These are phyloP conservation scores for Battus philenor DNA, from an alignment of 1,140 invertebrate genomes.

Conservation along the genomic window DNA sequence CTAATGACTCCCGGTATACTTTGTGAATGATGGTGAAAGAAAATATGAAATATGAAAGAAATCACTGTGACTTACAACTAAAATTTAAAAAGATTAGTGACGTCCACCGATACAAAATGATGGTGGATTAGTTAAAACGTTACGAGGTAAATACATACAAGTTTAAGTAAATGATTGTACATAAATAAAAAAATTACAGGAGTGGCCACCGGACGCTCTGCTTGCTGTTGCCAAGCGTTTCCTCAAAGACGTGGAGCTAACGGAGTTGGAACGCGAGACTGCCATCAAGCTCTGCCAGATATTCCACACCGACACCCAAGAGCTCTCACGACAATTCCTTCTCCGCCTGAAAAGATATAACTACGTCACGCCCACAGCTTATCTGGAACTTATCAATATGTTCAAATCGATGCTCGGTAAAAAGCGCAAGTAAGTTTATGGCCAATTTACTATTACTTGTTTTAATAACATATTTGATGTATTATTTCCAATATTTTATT, in stretches of 20 bases:
- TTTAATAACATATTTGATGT: too few species aligned
- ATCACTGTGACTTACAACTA: too few species aligned
- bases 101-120: too few species aligned
- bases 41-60: too few species aligned
- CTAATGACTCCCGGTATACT: too few species aligned
- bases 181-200: conserved; percentile 64
- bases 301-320: conserved; percentile 91
- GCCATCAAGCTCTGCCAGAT: conserved; percentile 92
- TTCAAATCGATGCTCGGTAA: conserved; percentile 89
- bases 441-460: too few species aligned
- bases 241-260: conserved; percentile 89
- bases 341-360: conserved; percentile 84
- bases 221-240: conserved; percentile 93
- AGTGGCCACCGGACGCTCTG: conserved; percentile 96
- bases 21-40: too few species aligned
- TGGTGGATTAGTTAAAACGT: too few species aligned
- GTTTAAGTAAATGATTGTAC: conserved; percentile 9
- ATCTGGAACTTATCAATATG: conserved; percentile 93
- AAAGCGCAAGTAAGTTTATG: conserved; percentile 83
- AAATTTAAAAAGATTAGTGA: too few species aligned
- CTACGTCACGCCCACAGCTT: conserved; percentile 96
- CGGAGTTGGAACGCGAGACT: conserved; percentile 81
- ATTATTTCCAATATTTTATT: too few species aligned
- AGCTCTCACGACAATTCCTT: conserved; percentile 85
- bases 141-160: background rate